Base-by-base conservation (phyloP, 2,113 vertebrate species). In the Barbus barbus region DNA sequence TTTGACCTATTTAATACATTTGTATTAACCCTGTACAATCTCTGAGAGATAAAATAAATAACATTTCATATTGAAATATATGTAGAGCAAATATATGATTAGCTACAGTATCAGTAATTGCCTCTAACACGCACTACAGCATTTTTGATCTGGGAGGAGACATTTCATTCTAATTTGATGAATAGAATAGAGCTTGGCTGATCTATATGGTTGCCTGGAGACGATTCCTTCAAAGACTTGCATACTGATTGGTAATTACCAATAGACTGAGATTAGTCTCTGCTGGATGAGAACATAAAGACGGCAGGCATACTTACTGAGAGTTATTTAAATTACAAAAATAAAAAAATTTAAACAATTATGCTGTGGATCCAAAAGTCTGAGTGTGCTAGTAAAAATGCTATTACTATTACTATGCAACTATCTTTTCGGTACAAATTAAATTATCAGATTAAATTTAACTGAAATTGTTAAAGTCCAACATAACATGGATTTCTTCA, bases 31-130 rank as follows among this genome's bases (percentile, higher is more conserved):
- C 41, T 81, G 76, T 87, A 58, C 83, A 24, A 92, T 95, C 92
- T 94, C 94, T 92, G 88, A 92, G 93, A 95, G 92, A 94, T 92
- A 83, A 56, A 44, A 46, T 67, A 82, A 74, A 77, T 63, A 82
- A 92, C 93, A 77, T 90, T 94, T 94, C 93, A 94, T 79, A 90
- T 94, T 94, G 93, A 93, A 95, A 93, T 53, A n/a, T 71, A 53
- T 53, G 53, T 18, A 74, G 83, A 71, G 28, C 20, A 14, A 44
- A 65, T 74, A 33, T 69, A 28, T 81, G 46, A 53, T 69, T 53
- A 67, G 36, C 26, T 67, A 31, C 58, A 33, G 51, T 69, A 60
- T 78, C 58, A 58, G 14, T 46, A 71, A 56, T 28, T 44, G 53
- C 53, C 38, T 67, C 53, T 51, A 16, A 58, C 36, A 9, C 1